Conservation (phyloP, 2,888 invertebrate species). For the Alviniconcha strummeri region DNA sequence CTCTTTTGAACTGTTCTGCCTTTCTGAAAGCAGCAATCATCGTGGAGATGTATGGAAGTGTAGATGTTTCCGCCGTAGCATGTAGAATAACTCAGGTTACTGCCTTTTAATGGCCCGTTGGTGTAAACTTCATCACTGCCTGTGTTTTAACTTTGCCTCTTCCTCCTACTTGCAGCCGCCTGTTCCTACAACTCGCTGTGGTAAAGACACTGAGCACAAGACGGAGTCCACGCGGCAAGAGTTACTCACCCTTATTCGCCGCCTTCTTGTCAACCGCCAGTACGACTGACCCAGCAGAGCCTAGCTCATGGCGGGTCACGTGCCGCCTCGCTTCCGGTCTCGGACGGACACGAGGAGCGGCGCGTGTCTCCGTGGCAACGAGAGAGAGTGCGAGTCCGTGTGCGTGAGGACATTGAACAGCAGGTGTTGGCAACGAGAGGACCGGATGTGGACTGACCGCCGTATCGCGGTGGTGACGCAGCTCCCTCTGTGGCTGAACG, state of each 20-base stretch:
- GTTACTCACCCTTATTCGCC: slow-evolving; percentile 24
- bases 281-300: slow-evolving; percentile 28
- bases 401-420: not conserved
- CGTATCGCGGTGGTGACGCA: too few relatives aligned
- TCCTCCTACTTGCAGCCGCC: slow-evolving; percentile 23
- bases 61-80: too few relatives aligned
- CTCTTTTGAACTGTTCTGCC: too few relatives aligned
- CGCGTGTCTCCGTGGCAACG: slow-evolving; percentile 6
- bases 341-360: not conserved
- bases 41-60: too few relatives aligned
- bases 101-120: too few relatives aligned
- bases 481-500: not conserved
- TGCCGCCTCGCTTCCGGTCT: not conserved
- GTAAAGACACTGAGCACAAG: not conserved
- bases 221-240: slow-evolving; percentile 13
- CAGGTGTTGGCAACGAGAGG: too few relatives aligned
- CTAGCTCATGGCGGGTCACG: not conserved
- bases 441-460: too few relatives aligned
- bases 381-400: not conserved
- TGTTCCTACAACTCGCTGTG: slow-evolving; percentile 31
- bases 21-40: too few relatives aligned
- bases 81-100: too few relatives aligned
- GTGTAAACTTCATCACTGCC: too few relatives aligned
- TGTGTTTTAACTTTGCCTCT: too few relatives aligned
- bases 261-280: slow-evolving; percentile 26